A percentile compares a stretch with the other conserved stretches of the same genome.
phyloP scores from a whole-genome alignment of 2,113 vertebrate species.

The Leptodactylus fuscus region DNA sequence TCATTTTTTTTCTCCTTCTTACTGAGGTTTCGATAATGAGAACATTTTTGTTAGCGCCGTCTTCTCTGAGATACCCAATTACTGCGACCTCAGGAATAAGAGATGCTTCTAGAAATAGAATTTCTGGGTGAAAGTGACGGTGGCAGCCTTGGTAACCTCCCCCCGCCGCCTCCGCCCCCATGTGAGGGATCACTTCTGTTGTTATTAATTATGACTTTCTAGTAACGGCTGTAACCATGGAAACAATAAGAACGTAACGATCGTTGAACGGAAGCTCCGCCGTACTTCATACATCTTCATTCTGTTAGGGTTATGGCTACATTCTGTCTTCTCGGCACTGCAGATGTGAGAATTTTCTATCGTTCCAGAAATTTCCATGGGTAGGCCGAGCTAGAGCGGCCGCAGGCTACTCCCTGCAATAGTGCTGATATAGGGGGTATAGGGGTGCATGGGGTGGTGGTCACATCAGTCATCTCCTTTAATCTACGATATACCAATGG shows the following conservation, averaged over 20 bases:
- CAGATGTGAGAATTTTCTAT: background rate
- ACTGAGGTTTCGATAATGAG: background rate
- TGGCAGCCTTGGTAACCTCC: no score
- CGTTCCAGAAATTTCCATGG: background rate
- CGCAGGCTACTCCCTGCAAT: no score
- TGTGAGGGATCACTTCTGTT: background rate
- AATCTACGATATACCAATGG: no score
- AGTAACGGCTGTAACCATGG: background rate
- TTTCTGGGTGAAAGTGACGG: background rate
- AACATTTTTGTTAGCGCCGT: background rate
- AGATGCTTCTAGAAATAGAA: background rate
- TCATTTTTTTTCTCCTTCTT: background rate
- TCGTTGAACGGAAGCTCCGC: background rate
- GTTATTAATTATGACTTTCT: conserved; percentile 7
- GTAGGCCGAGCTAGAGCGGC: no score
- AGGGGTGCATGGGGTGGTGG: no score
- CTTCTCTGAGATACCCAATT: background rate
- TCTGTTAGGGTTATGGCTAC: background rate
- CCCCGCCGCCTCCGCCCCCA: background rate
- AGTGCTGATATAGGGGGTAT: no score
- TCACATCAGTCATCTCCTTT: no score
- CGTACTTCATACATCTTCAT: background rate
- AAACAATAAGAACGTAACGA: background rate
- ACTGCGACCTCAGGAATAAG: background rate
- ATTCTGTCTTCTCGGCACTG: background rate